These are phyloP conservation scores for Poecile montanus DNA, from an alignment of 2,797 vertebrate genomes.

Conservation along the genomic window DNA sequence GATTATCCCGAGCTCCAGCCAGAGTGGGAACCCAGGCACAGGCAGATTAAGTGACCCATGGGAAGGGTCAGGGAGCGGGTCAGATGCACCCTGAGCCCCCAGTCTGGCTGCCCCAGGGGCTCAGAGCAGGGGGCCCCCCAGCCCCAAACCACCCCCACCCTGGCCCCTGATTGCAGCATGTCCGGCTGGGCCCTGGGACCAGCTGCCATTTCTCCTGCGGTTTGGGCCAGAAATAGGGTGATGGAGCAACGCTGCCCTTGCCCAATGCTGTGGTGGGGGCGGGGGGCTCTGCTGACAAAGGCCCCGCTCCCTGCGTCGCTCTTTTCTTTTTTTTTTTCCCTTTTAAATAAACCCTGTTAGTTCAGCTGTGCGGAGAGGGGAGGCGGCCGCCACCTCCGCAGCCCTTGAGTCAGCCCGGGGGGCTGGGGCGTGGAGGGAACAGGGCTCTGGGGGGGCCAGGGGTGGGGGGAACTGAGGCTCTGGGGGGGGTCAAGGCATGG, in stretches of 20 bases:
- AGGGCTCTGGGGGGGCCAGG: not conserved
- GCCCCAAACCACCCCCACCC: accelerated
- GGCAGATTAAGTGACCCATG: not conserved
- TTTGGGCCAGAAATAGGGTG: constrained; percentile 51
- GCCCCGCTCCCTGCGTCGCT: not conserved
- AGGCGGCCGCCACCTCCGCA: not conserved
- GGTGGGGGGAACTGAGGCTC: not conserved
- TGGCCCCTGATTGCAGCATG: not conserved
- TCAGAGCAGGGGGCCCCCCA: not conserved
- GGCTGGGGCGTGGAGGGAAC: not conserved
- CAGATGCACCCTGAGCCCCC: not conserved
- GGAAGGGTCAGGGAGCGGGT: not conserved
- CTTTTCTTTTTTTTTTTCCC: not conserved
- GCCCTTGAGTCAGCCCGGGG: not conserved
- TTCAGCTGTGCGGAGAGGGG: constrained; percentile 18
- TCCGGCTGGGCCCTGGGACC: not conserved
- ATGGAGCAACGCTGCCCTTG: constrained; percentile 54
- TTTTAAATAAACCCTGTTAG: constrained; percentile 60
- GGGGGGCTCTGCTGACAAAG: constrained; percentile 58
- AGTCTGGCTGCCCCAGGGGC: accelerated
- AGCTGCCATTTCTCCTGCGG: not conserved
- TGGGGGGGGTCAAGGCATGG: accelerated
- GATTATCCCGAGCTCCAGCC: not conserved
- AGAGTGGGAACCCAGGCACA: not conserved
- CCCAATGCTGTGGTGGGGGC: not conserved